Evolutionary conservation across 2,113 vertebrate species (phyloP).

Genomic region (Meles meles): DNA sequence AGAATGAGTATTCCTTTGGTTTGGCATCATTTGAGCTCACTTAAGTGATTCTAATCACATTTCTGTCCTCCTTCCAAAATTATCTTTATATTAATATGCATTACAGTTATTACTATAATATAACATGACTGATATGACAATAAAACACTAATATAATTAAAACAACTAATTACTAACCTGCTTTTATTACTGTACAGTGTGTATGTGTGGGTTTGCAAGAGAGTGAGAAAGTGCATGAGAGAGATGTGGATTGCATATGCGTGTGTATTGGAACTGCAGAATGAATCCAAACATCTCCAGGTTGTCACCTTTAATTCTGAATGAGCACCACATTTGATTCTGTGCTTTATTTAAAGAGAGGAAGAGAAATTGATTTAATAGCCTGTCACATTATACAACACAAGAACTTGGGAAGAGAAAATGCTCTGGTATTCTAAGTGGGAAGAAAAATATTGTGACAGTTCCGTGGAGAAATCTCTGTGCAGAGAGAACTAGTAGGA

Average conservation of each 20-base stretch:
- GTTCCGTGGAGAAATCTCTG: constrained; percentile 19
- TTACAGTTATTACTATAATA: not conserved
- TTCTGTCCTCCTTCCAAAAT: not conserved
- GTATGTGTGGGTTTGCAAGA: not conserved
- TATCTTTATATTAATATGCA: not conserved
- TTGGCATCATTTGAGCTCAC: not conserved
- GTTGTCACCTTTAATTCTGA: constrained; percentile 71
- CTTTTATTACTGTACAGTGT: not conserved
- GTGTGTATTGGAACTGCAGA: not conserved
- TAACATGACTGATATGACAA: not conserved
- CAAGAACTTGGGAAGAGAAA: constrained; percentile 56
- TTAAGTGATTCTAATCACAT: not conserved
- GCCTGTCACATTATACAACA: constrained; percentile 72
- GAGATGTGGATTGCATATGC: not conserved
- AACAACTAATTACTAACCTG: not conserved
- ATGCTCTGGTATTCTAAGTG: constrained; percentile 53
- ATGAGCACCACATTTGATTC: constrained; percentile 29
- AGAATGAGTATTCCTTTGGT: not conserved
- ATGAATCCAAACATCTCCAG: constrained; percentile 37
- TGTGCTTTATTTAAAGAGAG: constrained; percentile 66
- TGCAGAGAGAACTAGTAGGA: constrained; percentile 33
- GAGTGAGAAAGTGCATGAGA: not conserved
- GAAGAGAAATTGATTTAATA: constrained; percentile 74
- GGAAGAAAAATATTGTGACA: constrained; percentile 78
- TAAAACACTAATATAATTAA: not conserved